These are phyloP conservation scores for Drosophila neotestacea DNA, from an alignment of 2,888 invertebrate genomes.

Conservation along the genomic window DNA sequence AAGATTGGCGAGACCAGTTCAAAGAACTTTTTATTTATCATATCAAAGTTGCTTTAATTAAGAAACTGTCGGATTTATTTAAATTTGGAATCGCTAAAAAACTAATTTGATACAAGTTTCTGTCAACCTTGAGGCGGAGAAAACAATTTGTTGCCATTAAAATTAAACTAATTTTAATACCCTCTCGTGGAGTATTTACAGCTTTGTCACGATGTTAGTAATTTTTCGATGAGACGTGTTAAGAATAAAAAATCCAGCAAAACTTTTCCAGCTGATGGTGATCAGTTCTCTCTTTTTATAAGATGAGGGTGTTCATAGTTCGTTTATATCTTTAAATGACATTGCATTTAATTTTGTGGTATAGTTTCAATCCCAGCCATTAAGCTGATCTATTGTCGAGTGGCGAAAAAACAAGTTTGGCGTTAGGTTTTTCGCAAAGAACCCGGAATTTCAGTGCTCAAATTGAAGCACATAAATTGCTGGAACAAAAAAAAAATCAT, in stretches of 20 bases:
- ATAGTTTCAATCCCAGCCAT: conserved; percentile 31
- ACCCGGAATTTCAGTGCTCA: conserved; percentile 69
- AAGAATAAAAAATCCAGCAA: not conserved
- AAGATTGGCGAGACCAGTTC: conserved; percentile 38
- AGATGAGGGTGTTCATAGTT: conserved; percentile 4
- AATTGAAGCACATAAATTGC: conserved; percentile 63
- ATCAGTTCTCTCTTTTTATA: not conserved
- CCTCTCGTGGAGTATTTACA: conserved; percentile 4
- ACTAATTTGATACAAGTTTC: conserved; percentile 53
- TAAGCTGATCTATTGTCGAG: conserved; percentile 50
- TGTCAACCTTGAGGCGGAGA: conserved; percentile 39
- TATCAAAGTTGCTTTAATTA: conserved; percentile 38
- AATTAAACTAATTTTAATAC: conserved; percentile 37
- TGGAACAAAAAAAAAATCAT: conserved; percentile 35
- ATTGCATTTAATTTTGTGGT: conserved; percentile 11
- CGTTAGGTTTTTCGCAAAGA: conserved; percentile 40
- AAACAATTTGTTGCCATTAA: conserved; percentile 43
- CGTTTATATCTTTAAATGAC: not conserved
- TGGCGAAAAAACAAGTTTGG: conserved; percentile 44
- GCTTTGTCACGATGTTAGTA: conserved; percentile 22
- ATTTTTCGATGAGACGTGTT: not conserved
- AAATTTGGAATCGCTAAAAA: conserved; percentile 44
- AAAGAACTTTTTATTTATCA: conserved; percentile 53
- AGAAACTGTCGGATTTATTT: conserved; percentile 53
- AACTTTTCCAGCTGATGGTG: not conserved